phyloP scores from a whole-genome alignment of 2,113 vertebrate species.

The Morone chrysops region DNA sequence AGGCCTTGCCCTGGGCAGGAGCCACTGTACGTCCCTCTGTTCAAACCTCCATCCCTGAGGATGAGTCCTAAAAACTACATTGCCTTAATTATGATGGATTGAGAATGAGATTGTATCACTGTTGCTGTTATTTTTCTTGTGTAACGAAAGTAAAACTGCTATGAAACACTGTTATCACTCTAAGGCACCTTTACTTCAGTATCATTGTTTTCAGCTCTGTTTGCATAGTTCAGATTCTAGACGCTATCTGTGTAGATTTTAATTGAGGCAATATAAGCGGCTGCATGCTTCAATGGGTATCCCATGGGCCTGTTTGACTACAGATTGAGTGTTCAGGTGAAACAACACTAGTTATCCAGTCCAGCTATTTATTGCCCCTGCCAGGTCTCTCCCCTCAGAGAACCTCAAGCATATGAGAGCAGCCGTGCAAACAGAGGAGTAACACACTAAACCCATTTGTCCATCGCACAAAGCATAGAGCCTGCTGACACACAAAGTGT shows the following conservation, averaged over 20 bases:
- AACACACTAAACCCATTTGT: slow-evolving; percentile 61
- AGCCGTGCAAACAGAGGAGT: slow-evolving; percentile 58
- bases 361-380: slow-evolving; percentile 66
- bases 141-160: slow-evolving; percentile 22
- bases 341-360: slow-evolving; percentile 64
- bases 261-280: slow-evolving; percentile 39
- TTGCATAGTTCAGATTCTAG: slow-evolving; percentile 42
- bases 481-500: slow-evolving; percentile 40
- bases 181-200: slow-evolving; percentile 4
- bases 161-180: neutral
- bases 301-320: slow-evolving; percentile 48
- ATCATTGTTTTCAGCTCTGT: slow-evolving; percentile 13
- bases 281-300: slow-evolving; percentile 14
- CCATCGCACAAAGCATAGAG: slow-evolving; percentile 34
- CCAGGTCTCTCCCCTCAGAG: slow-evolving; percentile 45
- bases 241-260: slow-evolving; percentile 51
- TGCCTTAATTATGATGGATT: slow-evolving; percentile 43
- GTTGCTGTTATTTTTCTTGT: slow-evolving; percentile 30
- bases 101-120: slow-evolving; percentile 34
- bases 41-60: neutral
- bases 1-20: slow-evolving; percentile 35
- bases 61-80: slow-evolving; percentile 30
- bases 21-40: neutral
- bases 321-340: slow-evolving; percentile 64
- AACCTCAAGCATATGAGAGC: slow-evolving; percentile 56